Conservation (phyloP, 2,113 vertebrate genomes). For the Protobothrops flavoviridis region DNA sequence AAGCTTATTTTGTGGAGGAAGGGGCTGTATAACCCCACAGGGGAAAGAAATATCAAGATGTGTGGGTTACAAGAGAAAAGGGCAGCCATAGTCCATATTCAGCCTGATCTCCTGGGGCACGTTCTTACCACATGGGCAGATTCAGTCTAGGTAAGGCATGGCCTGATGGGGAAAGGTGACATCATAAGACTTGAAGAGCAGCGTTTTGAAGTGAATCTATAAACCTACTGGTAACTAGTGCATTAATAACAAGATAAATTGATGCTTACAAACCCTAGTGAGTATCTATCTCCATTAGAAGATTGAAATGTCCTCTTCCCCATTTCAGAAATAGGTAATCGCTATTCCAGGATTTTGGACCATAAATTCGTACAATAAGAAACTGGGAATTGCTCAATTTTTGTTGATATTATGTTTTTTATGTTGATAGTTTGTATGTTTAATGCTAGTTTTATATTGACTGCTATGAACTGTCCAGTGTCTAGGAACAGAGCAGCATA, state of each 20-base stretch:
- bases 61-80: background rate
- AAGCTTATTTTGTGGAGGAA: background rate
- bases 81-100: background rate
- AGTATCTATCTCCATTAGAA: background rate
- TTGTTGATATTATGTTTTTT: background rate
- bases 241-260: background rate
- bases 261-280: background rate
- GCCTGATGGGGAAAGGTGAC: background rate
- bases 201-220: background rate
- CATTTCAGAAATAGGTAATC: background rate
- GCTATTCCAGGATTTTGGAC: background rate
- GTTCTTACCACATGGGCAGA: background rate
- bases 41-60: background rate
- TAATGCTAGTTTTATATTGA: background rate
- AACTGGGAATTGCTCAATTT: background rate
- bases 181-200: background rate
- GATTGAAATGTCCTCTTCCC: background rate
- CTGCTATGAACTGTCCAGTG: background rate
- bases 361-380: background rate
- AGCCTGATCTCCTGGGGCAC: background rate
- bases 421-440: background rate
- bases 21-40: background rate
- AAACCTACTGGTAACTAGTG: background rate
- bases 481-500: background rate
- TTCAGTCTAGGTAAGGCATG: background rate